Conservation (phyloP, 2,888 invertebrate genomes). For the Lagria hirta region DNA sequence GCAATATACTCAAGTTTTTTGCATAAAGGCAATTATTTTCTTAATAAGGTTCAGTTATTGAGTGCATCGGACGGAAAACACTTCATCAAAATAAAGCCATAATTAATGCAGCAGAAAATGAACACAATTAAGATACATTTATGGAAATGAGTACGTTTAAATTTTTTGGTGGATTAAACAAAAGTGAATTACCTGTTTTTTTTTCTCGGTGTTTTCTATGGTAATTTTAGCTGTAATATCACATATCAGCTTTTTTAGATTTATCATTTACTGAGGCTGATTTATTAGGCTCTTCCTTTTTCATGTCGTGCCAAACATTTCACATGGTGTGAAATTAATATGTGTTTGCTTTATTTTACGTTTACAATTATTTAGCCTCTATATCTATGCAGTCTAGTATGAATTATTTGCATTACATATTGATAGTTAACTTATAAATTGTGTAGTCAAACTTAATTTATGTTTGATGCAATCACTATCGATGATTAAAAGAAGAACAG, state of each 20-base stretch:
- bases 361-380: too few species aligned
- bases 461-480: too few species aligned
- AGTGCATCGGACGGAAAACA: too few species aligned
- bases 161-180: slow-evolving; percentile 11
- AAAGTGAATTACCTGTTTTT: slow-evolving; percentile 18
- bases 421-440: too few species aligned
- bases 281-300: slow-evolving; percentile 31
- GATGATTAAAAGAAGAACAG: too few species aligned
- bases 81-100: not conserved
- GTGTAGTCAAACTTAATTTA: too few species aligned
- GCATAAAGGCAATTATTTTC: too few species aligned
- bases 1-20: too few species aligned
- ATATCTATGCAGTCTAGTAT: too few species aligned
- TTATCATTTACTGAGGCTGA: slow-evolving; percentile 30
- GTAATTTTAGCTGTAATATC: slow-evolving; percentile 23
- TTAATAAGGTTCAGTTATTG: too few species aligned
- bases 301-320: slow-evolving; percentile 28
- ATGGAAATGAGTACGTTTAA: slow-evolving; percentile 9
- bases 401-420: too few species aligned
- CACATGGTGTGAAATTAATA: slow-evolving; percentile 28
- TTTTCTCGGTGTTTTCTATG: slow-evolving; percentile 19
- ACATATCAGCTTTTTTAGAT: slow-evolving; percentile 26
- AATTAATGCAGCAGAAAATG: slow-evolving; percentile 6
- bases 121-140: slow-evolving; percentile 14
- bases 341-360: slow-evolving; percentile 23